These are phyloP conservation scores for Thymallus thymallus DNA, from an alignment of 2,113 vertebrate species.

Conservation along the genomic window DNA sequence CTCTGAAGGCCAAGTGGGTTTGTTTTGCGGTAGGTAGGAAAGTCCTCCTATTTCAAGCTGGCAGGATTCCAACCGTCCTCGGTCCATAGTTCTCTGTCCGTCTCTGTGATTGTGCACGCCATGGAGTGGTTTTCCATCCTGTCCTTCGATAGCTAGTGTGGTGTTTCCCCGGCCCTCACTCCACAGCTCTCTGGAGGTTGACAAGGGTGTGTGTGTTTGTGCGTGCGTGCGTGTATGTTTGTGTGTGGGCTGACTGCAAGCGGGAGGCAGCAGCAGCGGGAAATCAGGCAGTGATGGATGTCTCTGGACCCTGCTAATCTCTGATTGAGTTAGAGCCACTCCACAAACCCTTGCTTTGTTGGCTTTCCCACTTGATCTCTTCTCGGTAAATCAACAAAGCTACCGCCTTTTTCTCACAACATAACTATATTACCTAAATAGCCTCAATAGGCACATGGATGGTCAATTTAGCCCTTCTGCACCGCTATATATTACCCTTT, in stretches of 20 bases:
- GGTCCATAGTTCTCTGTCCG: no score
- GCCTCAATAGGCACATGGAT: background rate
- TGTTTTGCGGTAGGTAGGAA: background rate
- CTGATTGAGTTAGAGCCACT: constrained; percentile 68
- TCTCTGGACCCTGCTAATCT: constrained; percentile 53
- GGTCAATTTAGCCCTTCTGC: background rate
- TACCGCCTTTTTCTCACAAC: constrained; percentile 36
- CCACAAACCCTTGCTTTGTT: constrained; percentile 60
- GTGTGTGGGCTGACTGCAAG: background rate
- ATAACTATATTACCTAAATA: constrained; percentile 24
- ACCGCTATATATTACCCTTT: constrained; percentile 8
- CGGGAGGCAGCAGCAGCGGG: background rate
- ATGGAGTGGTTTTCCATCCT: no score
- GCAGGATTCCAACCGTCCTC: no score
- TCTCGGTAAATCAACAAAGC: background rate
- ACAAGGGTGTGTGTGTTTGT: background rate
- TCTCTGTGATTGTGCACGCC: no score
- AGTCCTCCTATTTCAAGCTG: no score
- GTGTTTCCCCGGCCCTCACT: no score
- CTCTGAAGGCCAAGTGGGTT: background rate
- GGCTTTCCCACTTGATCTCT: constrained; percentile 58
- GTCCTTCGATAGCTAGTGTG: no score
- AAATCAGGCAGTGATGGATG: constrained; percentile 76
- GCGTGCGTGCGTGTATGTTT: background rate
- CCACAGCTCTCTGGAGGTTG: no score